A percentile compares a stretch with the other conserved stretches of the same genome.
Evolutionary conservation across 1,140 invertebrate species (phyloP).

Genomic region (Caenorhabditis remanei): DNA sequence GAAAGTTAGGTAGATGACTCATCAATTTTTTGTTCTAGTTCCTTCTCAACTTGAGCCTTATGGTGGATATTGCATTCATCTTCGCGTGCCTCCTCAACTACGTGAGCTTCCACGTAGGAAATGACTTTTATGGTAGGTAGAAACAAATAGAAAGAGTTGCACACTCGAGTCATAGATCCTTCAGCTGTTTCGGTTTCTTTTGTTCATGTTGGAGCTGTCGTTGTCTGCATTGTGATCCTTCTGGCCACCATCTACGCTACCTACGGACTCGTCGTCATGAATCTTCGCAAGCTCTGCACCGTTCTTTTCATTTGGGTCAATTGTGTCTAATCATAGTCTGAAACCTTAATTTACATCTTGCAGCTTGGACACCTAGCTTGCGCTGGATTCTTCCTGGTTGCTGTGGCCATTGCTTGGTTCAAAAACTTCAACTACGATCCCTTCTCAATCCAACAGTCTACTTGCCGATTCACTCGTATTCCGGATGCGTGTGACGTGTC

Average conservation of each 20-base stretch:
- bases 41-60: conserved; percentile 8
- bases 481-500: conserved; percentile 17
- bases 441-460: conserved; percentile 36
- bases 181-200: conserved; percentile 44
- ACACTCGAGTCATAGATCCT: conserved; percentile 10
- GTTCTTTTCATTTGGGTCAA: conserved; percentile 35
- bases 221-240: conserved; percentile 34
- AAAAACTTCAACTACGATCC: conserved; percentile 42
- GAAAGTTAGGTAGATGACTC: not conserved
- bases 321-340: not conserved
- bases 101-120: conserved; percentile 39
- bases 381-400: conserved; percentile 5
- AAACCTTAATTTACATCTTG: not conserved
- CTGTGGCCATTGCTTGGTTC: not conserved
- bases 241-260: conserved; percentile 14
- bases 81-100: conserved; percentile 32
- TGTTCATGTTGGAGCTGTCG: conserved; percentile 26
- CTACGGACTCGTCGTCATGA: conserved; percentile 12
- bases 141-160: not conserved
- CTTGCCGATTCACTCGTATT: conserved; percentile 37
- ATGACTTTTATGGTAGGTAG: conserved; percentile 13
- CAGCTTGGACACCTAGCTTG: conserved; percentile 18
- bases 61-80: conserved; percentile 37
- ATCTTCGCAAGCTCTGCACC: conserved; percentile 20
- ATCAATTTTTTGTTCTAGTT: not conserved